A percentile compares a stretch with the other conserved stretches of the same genome.
Evolutionary conservation across 2,888 invertebrate genomes (phyloP).

Genomic region (Erpobdella octoculata): DNA sequence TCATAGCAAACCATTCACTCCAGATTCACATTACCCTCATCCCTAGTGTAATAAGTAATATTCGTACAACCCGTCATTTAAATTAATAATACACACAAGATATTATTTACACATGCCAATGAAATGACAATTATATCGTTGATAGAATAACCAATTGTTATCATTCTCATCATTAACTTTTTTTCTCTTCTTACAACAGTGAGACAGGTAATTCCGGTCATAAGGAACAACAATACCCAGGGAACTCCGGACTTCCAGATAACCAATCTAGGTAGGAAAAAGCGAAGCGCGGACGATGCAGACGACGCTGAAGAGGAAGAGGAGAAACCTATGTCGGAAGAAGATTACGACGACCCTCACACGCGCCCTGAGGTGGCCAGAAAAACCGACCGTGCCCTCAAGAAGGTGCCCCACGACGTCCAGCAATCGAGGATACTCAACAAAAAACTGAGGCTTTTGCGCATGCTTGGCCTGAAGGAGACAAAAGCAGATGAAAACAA

Average conservation of each 20-base stretch:
- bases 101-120: not conserved
- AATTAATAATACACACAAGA: no score
- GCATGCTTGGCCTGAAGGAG: slow-evolving; percentile 33
- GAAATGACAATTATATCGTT: no score
- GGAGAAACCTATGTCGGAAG: not conserved
- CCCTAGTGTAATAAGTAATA: no score
- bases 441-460: slow-evolving; percentile 34
- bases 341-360: not conserved
- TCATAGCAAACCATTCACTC: no score
- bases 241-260: slow-evolving; percentile 25
- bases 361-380: slow-evolving; percentile 11
- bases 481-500: not conserved
- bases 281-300: slow-evolving; percentile 20
- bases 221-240: slow-evolving; percentile 35
- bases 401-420: not conserved
- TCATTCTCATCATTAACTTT: no score
- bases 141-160: no score
- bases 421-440: slow-evolving; percentile 34
- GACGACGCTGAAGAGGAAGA: slow-evolving; percentile 3
- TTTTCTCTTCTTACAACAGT: slow-evolving; percentile 30
- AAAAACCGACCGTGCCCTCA: slow-evolving; percentile 28
- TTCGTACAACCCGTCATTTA: no score
- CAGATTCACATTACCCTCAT: no score
- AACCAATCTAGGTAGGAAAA: slow-evolving; percentile 26
- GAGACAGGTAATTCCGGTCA: slow-evolving; percentile 38